Evolutionary conservation across 1,140 invertebrate species (phyloP).

Genomic region (Melanaphis sacchari): DNA sequence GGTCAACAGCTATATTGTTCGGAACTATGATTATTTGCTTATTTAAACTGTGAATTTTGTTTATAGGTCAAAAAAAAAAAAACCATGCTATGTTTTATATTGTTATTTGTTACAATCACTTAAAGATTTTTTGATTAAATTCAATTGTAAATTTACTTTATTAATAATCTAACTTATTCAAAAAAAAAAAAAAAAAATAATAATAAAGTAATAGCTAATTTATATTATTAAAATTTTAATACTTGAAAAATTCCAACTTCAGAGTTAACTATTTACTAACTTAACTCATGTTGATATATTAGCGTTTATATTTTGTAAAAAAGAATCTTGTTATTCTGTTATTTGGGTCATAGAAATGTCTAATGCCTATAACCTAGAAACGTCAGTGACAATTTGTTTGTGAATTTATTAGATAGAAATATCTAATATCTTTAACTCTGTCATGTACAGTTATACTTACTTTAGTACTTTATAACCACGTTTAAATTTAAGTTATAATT

Average conservation of each 20-base stretch:
- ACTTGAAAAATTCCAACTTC: background rate
- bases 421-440: too few species aligned
- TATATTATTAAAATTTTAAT: background rate
- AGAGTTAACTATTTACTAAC: background rate
- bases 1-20: background rate
- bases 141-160: background rate
- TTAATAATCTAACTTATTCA: background rate
- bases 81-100: background rate
- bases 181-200: background rate
- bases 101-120: background rate
- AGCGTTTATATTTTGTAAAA: background rate
- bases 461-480: background rate
- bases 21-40: background rate
- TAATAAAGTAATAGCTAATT: background rate
- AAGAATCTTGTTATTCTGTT: background rate
- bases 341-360: background rate
- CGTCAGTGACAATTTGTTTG: background rate
- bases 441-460: background rate
- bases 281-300: background rate
- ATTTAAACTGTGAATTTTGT: background rate
- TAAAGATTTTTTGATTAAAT: background rate
- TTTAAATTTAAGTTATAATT: background rate
- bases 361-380: background rate
- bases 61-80: background rate
- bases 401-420: background rate